Percentiles rank a stretch among this genome's conserved stretches.
phyloP scores from a whole-genome alignment of 2,888 invertebrate genomes.

The Ennomos erosarius region DNA sequence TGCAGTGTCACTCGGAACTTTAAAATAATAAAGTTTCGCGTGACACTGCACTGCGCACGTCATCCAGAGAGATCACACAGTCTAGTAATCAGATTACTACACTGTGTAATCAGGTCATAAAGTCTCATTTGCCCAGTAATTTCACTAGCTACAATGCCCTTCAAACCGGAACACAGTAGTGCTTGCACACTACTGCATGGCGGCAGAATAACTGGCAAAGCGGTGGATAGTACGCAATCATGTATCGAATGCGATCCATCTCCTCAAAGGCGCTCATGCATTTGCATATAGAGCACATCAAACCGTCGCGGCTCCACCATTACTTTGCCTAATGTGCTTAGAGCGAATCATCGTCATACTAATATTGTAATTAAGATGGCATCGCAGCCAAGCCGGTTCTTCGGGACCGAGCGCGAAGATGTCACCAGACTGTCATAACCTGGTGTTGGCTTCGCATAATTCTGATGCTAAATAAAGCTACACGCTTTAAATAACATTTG shows the following conservation, averaged over 20 bases:
- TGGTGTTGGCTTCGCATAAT: slow-evolving; percentile 35
- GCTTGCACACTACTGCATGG: no score
- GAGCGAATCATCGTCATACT: slow-evolving; percentile 66
- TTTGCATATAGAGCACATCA: slow-evolving; percentile 51
- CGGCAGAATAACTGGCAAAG: no score
- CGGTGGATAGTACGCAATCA: slow-evolving; percentile 32
- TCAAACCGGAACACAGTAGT: no score
- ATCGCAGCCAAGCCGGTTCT: slow-evolving; percentile 40
- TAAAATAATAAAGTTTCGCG: no score
- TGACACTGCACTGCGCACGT: no score
- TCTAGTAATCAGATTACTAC: no score
- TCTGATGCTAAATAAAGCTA: slow-evolving; percentile 24
- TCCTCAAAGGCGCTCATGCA: slow-evolving; percentile 29
- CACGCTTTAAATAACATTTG: slow-evolving; percentile 6
- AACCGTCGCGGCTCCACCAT: slow-evolving; percentile 46
- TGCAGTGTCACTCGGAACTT: no score
- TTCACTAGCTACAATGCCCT: no score
- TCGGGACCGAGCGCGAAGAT: slow-evolving; percentile 29
- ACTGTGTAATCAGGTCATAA: no score
- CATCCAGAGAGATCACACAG: no score
- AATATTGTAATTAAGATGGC: slow-evolving; percentile 73
- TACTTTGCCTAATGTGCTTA: slow-evolving; percentile 58
- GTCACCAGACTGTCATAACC: slow-evolving; percentile 40
- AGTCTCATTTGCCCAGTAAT: no score
- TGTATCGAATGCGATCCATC: slow-evolving; percentile 28